Evolutionary conservation across 2,113 vertebrate species (phyloP).

Genomic region (Chamaetylas fuelleborni): DNA sequence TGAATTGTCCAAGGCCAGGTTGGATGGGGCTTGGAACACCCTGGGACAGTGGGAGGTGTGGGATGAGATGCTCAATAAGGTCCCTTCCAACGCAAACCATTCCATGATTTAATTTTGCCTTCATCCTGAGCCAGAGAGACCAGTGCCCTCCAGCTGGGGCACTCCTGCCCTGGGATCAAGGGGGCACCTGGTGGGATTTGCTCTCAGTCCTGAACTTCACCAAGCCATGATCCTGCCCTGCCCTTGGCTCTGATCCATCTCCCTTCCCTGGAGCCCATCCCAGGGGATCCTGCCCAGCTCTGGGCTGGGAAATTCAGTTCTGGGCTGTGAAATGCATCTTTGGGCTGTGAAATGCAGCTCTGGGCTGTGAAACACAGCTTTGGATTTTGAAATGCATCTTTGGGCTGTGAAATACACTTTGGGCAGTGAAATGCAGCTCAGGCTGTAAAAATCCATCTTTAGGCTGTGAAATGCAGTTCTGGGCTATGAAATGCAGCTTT

Average conservation of each 20-base stretch:
- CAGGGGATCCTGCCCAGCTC: background rate
- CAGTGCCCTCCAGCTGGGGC: background rate
- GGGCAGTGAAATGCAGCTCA: too few species aligned
- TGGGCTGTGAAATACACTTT: too few species aligned
- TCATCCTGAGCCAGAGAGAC: background rate
- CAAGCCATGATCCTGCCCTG: background rate
- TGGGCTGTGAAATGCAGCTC: too few species aligned
- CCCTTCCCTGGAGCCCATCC: background rate
- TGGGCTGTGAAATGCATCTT: background rate
- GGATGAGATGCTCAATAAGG: accelerated
- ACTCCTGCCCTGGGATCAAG: background rate
- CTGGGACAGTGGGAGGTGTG: background rate
- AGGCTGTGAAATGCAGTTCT: too few species aligned
- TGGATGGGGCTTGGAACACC: accelerated
- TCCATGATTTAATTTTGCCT: background rate
- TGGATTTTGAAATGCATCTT: too few species aligned
- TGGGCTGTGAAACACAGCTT: too few species aligned
- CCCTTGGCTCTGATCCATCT: background rate
- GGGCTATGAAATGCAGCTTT: background rate
- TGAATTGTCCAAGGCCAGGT: background rate
- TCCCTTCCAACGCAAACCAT: background rate
- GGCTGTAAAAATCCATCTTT: too few species aligned
- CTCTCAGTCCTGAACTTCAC: background rate
- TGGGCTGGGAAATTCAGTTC: background rate
- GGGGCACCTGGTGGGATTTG: background rate